Evolutionary conservation across 1,140 invertebrate species (phyloP).

Genomic region (Ostrea edulis): DNA sequence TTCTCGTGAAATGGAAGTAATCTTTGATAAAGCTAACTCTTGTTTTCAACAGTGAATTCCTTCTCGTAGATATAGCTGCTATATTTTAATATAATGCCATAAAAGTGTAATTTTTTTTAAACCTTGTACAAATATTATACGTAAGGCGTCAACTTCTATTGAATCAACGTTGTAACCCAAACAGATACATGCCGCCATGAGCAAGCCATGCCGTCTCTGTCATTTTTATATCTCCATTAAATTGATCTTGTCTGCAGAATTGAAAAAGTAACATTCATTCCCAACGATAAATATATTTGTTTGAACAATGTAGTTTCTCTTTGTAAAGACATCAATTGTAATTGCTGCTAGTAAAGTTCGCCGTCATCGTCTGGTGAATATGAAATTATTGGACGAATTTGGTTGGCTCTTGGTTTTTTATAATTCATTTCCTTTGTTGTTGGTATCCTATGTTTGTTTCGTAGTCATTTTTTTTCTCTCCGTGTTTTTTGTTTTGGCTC

Average conservation of each 20-base stretch:
- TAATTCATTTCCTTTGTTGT: too few relatives aligned
- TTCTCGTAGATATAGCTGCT: constrained; percentile 12
- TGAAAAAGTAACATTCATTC: neutral
- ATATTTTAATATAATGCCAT: constrained; percentile 36
- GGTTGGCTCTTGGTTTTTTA: too few relatives aligned
- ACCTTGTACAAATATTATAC: constrained; percentile 21
- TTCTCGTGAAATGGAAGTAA: constrained; percentile 32
- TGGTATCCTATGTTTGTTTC: too few relatives aligned
- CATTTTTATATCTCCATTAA: neutral
- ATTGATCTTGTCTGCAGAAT: neutral
- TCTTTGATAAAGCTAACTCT: constrained; percentile 6
- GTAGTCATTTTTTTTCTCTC: too few relatives aligned
- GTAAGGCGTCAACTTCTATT: constrained; percentile 26
- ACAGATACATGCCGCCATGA: neutral
- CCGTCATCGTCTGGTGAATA: too few relatives aligned
- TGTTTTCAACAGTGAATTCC: constrained; percentile 15
- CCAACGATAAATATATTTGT: too few relatives aligned
- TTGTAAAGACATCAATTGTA: too few relatives aligned
- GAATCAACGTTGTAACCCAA: neutral
- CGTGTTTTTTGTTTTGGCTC: too few relatives aligned
- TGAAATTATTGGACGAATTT: too few relatives aligned
- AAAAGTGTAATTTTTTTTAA: constrained; percentile 41
- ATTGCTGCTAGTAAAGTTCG: too few relatives aligned
- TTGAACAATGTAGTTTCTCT: too few relatives aligned
- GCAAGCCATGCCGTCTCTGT: neutral